These are phyloP conservation scores for Cyclophora albipunctata DNA, from an alignment of 2,888 invertebrate species.

Conservation along the genomic window DNA sequence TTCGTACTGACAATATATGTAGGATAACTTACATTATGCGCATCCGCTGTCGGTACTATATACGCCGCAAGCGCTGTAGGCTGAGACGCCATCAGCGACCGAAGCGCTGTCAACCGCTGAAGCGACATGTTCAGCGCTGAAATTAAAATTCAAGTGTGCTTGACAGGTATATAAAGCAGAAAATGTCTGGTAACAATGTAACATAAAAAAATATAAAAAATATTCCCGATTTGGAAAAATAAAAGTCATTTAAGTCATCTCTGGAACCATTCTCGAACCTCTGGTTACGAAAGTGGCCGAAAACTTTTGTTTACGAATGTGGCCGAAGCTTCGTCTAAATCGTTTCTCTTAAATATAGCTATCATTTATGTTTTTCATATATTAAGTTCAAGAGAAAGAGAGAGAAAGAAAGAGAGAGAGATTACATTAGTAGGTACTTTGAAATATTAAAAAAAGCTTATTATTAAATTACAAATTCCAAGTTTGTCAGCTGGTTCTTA, in stretches of 20 bases:
- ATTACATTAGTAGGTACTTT: too few species aligned
- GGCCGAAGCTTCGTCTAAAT: too few species aligned
- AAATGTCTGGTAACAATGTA: background rate
- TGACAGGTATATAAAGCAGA: background rate
- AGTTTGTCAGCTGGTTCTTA: too few species aligned
- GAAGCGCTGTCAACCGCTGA: constrained; percentile 52
- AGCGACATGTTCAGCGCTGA: constrained; percentile 38
- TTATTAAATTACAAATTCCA: too few species aligned
- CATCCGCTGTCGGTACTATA: constrained; percentile 88
- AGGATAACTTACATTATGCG: constrained; percentile 80
- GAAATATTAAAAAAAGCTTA: too few species aligned
- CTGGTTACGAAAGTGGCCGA: background rate
- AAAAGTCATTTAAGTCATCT: background rate
- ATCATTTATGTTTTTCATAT: too few species aligned
- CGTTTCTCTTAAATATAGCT: too few species aligned
- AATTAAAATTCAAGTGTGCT: background rate
- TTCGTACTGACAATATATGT: too few species aligned
- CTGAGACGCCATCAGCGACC: constrained; percentile 57
- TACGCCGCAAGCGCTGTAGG: constrained; percentile 82
- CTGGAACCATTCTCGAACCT: background rate
- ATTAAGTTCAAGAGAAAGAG: too few species aligned
- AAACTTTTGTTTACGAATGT: too few species aligned
- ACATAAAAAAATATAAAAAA: too few species aligned
- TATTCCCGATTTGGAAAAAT: background rate
- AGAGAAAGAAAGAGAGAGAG: too few species aligned